Evolutionary conservation across 2,113 vertebrate species (phyloP).

Genomic region (Dasyornis broadbenti): DNA sequence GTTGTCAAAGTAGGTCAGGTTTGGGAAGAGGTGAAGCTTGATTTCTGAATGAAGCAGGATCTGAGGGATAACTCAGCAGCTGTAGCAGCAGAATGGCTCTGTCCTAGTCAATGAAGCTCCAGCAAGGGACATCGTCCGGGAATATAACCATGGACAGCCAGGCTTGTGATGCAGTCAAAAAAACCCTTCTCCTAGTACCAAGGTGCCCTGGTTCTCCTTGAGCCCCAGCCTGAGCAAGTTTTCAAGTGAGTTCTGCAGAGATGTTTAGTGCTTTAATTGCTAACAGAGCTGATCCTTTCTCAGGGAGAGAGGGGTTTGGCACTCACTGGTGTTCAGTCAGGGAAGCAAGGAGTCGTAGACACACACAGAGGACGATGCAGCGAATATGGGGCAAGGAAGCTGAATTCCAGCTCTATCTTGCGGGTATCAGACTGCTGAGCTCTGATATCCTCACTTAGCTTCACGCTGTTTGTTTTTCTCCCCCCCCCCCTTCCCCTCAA

Average conservation of each 20-base stretch:
- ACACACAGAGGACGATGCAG: background rate
- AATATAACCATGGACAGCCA: background rate
- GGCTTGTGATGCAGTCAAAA: background rate
- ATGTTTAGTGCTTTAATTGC: background rate
- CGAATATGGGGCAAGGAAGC: background rate
- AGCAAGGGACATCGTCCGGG: background rate
- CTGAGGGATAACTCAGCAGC: background rate
- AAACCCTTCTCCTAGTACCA: background rate
- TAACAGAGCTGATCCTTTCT: background rate
- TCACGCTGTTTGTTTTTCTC: slow-evolving; percentile 52
- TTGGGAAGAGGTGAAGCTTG: background rate
- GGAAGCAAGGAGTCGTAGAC: background rate
- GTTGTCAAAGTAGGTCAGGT: background rate
- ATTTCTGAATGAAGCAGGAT: slow-evolving; percentile 4
- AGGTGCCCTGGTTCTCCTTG: background rate
- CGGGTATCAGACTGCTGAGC: background rate
- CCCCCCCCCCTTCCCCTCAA: background rate
- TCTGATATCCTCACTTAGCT: slow-evolving; percentile 25
- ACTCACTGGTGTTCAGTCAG: background rate
- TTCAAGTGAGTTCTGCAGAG: background rate
- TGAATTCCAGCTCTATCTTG: background rate
- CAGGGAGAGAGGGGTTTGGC: background rate
- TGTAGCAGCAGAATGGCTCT: background rate
- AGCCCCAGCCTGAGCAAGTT: background rate
- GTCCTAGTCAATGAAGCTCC: background rate